phyloP scores from a whole-genome alignment of 2,797 vertebrate genomes.

The Falco concolor region DNA sequence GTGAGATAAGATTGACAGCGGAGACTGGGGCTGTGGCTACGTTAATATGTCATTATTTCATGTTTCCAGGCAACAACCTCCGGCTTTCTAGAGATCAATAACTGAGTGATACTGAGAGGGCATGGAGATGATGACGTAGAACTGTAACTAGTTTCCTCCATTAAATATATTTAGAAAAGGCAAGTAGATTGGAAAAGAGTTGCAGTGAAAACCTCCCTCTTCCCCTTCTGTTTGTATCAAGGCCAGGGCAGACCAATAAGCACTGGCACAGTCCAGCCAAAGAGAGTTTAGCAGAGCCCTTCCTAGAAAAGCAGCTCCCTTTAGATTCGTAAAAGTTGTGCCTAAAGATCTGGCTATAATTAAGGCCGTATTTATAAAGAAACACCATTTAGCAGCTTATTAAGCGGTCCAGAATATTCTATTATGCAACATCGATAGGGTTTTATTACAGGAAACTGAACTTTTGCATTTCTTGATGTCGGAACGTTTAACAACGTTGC shows the following conservation, averaged over 20 bases:
- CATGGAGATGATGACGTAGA: background rate
- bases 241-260: background rate
- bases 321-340: background rate
- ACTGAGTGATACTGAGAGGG: background rate
- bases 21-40: background rate
- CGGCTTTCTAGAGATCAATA: background rate
- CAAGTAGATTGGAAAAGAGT: background rate
- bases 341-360: constrained; percentile 25
- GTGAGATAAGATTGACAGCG: background rate
- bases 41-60: background rate
- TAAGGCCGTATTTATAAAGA: constrained; percentile 28
- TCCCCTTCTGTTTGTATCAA: background rate
- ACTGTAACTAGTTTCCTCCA: background rate
- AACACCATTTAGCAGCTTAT: background rate
- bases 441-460: constrained; percentile 46
- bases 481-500: background rate
- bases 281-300: background rate
- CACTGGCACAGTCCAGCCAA: background rate
- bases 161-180: background rate
- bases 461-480: background rate
- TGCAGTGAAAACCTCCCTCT: background rate
- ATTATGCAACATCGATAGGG: background rate
- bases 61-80: background rate
- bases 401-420: background rate
- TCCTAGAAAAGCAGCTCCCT: background rate